phyloP scores from a whole-genome alignment of 2,888 invertebrate species.

The Caenorhabditis uteleia region DNA sequence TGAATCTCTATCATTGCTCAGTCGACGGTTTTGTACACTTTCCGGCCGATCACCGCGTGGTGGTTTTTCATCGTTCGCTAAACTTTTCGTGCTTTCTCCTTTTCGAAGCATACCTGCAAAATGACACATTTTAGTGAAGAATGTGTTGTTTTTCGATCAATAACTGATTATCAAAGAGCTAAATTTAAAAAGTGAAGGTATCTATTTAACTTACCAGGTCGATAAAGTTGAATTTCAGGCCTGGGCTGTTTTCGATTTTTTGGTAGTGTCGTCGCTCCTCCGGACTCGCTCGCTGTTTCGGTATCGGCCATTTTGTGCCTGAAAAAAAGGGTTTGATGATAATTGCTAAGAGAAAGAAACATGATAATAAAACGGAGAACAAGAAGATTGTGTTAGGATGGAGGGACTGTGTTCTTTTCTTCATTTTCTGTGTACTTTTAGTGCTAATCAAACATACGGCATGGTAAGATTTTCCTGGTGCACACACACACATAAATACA shows the following conservation, averaged over 20 bases:
- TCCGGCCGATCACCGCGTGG: conserved; percentile 28
- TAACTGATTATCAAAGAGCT: not conserved
- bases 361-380: not conserved
- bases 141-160: not conserved
- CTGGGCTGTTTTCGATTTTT: conserved; percentile 11
- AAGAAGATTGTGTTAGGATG: conserved; percentile 1
- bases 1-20: conserved; percentile 45
- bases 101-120: conserved; percentile 26
- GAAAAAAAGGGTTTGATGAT: not conserved
- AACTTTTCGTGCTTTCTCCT: conserved; percentile 18
- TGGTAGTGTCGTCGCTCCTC: not conserved
- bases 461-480: too few species aligned
- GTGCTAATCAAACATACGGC: too few species aligned
- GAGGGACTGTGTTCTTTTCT: too few species aligned
- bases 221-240: conserved; percentile 36
- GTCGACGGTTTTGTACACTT: not conserved
- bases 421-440: too few species aligned
- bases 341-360: too few species aligned
- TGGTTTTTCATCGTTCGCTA: conserved; percentile 19
- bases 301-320: not conserved
- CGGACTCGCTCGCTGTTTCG: not conserved
- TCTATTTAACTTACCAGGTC: conserved; percentile 11
- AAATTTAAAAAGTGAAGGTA: not conserved
- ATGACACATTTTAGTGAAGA: not conserved
- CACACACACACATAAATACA: too few species aligned